phyloP scores from a whole-genome alignment of 2,888 invertebrate species.

The Torymus texanus region DNA sequence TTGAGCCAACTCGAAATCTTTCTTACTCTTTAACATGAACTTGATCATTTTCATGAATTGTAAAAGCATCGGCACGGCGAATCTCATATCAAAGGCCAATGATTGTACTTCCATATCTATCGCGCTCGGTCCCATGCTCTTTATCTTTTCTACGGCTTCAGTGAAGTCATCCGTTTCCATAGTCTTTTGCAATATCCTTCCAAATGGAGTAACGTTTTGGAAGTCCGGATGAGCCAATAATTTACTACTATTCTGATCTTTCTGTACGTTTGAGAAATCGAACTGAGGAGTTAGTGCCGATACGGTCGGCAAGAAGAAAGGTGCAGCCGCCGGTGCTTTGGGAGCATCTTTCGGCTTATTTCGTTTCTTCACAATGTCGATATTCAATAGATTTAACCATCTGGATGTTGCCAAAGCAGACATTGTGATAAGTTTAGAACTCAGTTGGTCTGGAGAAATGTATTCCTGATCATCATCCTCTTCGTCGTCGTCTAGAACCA shows the following conservation, averaged over 20 bases:
- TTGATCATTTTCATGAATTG: constrained; percentile 87
- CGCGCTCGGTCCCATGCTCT: constrained; percentile 86
- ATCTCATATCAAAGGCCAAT: constrained; percentile 85
- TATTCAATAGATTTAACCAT: constrained; percentile 92
- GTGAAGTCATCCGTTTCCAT: constrained; percentile 77
- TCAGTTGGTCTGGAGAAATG: constrained; percentile 86
- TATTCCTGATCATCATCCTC: constrained; percentile 79
- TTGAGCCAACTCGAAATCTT: constrained; percentile 92
- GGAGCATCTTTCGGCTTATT: constrained; percentile 93
- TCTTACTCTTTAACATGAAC: constrained; percentile 83
- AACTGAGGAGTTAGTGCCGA: constrained; percentile 89
- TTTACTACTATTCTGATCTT: constrained; percentile 73
- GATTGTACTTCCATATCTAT: constrained; percentile 92
- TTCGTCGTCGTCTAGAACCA: constrained; percentile 67
- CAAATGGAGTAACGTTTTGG: constrained; percentile 83
- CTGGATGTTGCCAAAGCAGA: constrained; percentile 90
- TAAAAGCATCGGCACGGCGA: constrained; percentile 82
- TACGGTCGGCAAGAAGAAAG: constrained; percentile 96
- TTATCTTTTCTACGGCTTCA: constrained; percentile 80
- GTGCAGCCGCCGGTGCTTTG: constrained; percentile 90
- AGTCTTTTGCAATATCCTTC: constrained; percentile 79
- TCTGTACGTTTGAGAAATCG: constrained; percentile 79
- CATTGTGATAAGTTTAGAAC: constrained; percentile 86
- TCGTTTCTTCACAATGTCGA: constrained; percentile 89
- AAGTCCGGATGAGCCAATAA: constrained; percentile 79